These are phyloP conservation scores for Triops cancriformis DNA, from an alignment of 1,140 invertebrate species.

Conservation along the genomic window DNA sequence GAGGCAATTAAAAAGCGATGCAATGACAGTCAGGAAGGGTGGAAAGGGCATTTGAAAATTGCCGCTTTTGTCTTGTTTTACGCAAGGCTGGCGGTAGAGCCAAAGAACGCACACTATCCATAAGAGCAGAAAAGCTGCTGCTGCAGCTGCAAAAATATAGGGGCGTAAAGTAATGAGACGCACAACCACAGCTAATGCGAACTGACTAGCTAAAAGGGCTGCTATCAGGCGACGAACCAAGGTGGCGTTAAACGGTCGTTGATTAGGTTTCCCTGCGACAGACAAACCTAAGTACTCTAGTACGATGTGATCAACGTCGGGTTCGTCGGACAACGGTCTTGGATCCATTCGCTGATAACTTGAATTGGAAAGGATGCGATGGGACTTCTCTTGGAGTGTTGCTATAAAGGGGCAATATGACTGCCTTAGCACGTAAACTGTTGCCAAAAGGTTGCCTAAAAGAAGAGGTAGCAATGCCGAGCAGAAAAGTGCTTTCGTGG, in stretches of 20 bases:
- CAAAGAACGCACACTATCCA: not conserved
- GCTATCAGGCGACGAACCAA: not conserved
- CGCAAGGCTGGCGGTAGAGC: not conserved
- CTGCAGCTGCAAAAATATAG: not conserved
- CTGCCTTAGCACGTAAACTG: not conserved
- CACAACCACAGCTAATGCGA: not conserved
- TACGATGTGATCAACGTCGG: not conserved
- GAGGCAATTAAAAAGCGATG: slow-evolving; percentile 10
- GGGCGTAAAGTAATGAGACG: not conserved
- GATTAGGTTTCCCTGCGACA: not conserved
- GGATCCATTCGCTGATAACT: not conserved
- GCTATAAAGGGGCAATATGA: not conserved
- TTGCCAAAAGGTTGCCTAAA: not conserved
- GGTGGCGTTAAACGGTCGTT: not conserved
- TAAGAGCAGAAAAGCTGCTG: not conserved
- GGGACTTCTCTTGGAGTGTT: not conserved
- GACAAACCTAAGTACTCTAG: not conserved
- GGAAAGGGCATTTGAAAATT: not conserved
- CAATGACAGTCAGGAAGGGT: not conserved
- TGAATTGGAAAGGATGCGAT: not conserved
- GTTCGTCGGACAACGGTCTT: not conserved
- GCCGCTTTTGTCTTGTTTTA: not conserved
- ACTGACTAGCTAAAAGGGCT: not conserved
- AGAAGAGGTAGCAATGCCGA: not conserved
- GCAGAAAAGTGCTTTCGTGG: not conserved